Base-by-base conservation (phyloP, 2,797 vertebrate species). In the Amazona ochrocephala region DNA sequence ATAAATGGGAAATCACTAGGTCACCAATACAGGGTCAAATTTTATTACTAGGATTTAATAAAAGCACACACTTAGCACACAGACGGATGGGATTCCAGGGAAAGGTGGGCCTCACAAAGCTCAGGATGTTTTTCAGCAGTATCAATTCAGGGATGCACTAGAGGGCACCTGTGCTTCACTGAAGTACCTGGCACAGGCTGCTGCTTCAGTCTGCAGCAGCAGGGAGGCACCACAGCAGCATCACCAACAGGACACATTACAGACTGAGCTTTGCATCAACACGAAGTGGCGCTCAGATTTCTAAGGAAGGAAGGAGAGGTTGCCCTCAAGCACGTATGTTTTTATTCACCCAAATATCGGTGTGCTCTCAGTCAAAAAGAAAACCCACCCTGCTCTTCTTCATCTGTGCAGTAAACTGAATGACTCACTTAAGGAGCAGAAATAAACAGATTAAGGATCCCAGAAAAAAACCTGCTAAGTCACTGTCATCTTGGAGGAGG, bases 141-240 rank as follows among this genome's bases (percentile, higher is more conserved):
- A 78, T 11, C 34, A 51, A 75, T 17, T 71, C 65, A 71, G 26
- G 12, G 50, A 62, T 37, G 77, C 96, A 95, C 95, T 95, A 96
- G 93, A 94, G 94, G 95, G 94, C 95, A 96, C 54, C 87, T 94
- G 12, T 5, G 85, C 44, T 56, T 65, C 64, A 18, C 66, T 44
- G 30, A 65, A 88, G 24, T 16, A 71, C 47, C 53, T 44, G 68
- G 74, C 56, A 74, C 32, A 39, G 32, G 16, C 23, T 41, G 56
- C 71, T 41, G 53, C 32, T 32, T 9, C 39, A 78, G 61, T 4
- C 37, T 42, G 19, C 9, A 1, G 23, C 23, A 91, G 53, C 4
- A 4, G 10, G 13, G 29, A 62, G 24, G 47, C 39, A 88, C 24
- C 30, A 41, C 71, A 61, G 41, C 21, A 26, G 39, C 13, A 51